phyloP scores from a whole-genome alignment of 2,797 vertebrate species.

The Chrysocyon brachyurus region DNA sequence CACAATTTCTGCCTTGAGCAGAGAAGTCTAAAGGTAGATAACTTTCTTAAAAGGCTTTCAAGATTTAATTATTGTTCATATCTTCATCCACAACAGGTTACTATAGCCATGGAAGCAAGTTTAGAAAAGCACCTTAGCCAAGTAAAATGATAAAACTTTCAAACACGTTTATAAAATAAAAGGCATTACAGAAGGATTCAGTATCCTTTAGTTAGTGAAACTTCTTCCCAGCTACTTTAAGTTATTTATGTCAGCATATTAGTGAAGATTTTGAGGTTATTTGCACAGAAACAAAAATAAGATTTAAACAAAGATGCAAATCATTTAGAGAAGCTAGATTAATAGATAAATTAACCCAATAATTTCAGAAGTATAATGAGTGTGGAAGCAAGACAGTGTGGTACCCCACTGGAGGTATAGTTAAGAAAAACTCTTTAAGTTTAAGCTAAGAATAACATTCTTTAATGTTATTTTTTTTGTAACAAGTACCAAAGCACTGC shows the following conservation, averaged over 20 bases:
- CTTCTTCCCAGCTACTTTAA: not conserved
- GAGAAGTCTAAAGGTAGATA: not conserved
- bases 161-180: not conserved
- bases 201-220: not conserved
- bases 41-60: constrained; percentile 51
- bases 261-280: not conserved
- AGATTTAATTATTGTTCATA: constrained; percentile 1
- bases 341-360: not conserved
- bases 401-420: not conserved
- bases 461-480: too few relatives aligned
- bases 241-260: not conserved
- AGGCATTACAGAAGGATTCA: not conserved
- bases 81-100: not conserved
- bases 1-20: constrained; percentile 17
- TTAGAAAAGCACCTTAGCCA: not conserved
- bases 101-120: not conserved
- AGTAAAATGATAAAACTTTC: constrained; percentile 11
- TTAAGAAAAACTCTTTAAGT: not conserved
- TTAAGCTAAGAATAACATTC: too few relatives aligned
- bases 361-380: not conserved
- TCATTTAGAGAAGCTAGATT: not conserved
- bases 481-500: not conserved
- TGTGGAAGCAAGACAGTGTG: too few relatives aligned
- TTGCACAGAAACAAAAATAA: not conserved
- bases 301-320: not conserved